Conservation (phyloP, 1,140 invertebrate species). For the Drosophila repleta region DNA sequence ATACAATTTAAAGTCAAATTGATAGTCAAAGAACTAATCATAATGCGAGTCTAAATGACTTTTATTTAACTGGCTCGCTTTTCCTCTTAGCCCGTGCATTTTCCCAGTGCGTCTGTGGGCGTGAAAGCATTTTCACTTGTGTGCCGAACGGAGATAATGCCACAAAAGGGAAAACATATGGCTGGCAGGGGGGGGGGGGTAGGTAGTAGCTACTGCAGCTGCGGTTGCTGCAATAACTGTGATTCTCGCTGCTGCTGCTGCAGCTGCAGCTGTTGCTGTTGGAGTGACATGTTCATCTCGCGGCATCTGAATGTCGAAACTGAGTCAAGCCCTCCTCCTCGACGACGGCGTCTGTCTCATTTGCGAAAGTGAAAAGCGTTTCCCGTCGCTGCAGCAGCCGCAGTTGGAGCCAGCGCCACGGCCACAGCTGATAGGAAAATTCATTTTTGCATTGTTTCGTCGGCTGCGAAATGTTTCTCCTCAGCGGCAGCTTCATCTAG, state of each 20-base stretch:
- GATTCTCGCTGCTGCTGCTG: slow-evolving; percentile 52
- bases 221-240: slow-evolving; percentile 20
- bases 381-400: slow-evolving; percentile 32
- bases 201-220: not conserved
- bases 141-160: slow-evolving; percentile 21
- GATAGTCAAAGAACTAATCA: not conserved
- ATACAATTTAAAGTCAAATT: too few relatives aligned
- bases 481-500: too few relatives aligned
- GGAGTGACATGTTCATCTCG: slow-evolving; percentile 41
- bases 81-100: slow-evolving; percentile 59
- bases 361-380: slow-evolving; percentile 74
- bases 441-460: slow-evolving; percentile 73
- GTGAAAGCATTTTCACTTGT: slow-evolving; percentile 62
- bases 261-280: slow-evolving; percentile 13
- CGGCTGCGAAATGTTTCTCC: slow-evolving; percentile 32
- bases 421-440: slow-evolving; percentile 61
- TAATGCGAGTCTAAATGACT: not conserved
- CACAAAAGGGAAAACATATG: slow-evolving; percentile 42
- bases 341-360: slow-evolving; percentile 21
- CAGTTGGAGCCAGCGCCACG: slow-evolving; percentile 22
- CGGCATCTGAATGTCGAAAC: slow-evolving; percentile 43
- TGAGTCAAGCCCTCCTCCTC: slow-evolving; percentile 38
- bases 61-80: slow-evolving; percentile 31
- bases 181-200: too few relatives aligned
- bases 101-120: slow-evolving; percentile 36